Evolutionary conservation across 2,113 vertebrate genomes (phyloP).

Genomic region (Silurus glanis): DNA sequence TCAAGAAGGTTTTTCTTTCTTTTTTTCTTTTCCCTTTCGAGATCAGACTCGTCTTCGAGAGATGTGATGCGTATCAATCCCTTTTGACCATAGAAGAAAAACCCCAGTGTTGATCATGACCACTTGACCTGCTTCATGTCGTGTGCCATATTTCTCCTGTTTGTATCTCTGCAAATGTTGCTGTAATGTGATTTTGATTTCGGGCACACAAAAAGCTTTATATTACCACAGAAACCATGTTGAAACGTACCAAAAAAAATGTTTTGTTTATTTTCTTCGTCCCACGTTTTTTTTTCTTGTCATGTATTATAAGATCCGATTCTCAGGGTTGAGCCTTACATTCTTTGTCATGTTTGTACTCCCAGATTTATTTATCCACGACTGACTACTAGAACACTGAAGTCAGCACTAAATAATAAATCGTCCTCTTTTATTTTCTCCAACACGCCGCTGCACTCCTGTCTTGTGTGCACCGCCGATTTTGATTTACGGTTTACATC

Average conservation of each 20-base stretch:
- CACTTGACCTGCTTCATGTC: background rate
- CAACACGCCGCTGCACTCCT: constrained; percentile 6
- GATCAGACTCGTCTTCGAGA: background rate
- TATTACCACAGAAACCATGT: background rate
- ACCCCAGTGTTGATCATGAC: background rate
- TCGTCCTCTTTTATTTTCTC: constrained; percentile 42
- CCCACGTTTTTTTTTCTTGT: background rate
- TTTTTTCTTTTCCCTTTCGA: background rate
- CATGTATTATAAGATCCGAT: constrained; percentile 55
- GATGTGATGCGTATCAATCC: background rate
- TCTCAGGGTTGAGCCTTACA: constrained; percentile 74
- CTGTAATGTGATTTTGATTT: constrained; percentile 20
- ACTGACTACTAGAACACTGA: constrained; percentile 29
- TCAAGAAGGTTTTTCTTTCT: background rate
- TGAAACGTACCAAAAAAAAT: constrained; percentile 32
- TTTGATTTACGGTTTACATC: background rate
- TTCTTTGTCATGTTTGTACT: constrained; percentile 41
- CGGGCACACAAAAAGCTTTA: constrained; percentile 22
- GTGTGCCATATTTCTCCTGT: constrained; percentile 60
- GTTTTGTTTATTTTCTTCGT: background rate
- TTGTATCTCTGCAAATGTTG: constrained; percentile 39
- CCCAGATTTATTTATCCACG: constrained; percentile 43
- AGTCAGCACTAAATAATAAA: constrained; percentile 48
- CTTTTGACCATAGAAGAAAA: background rate
- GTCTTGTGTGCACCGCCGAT: constrained; percentile 5